phyloP scores from a whole-genome alignment of 2,797 vertebrate species.

The Poeciliopsis presidionis region DNA sequence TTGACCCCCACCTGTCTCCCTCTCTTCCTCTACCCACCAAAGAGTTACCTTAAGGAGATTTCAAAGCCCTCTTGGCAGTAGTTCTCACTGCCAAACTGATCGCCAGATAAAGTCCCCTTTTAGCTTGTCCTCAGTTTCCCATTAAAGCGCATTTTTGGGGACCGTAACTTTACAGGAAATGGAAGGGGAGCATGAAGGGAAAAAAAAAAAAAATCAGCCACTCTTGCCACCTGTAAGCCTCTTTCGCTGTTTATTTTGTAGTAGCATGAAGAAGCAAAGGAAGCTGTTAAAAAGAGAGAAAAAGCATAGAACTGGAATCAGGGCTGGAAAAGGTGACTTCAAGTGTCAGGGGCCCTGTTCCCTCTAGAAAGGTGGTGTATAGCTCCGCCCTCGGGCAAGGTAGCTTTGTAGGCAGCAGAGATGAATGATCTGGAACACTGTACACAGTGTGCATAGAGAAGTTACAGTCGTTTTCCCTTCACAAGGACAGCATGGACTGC shows the following conservation, averaged over 20 bases:
- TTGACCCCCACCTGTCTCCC: conserved; percentile 63
- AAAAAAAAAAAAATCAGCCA: conserved; percentile 60
- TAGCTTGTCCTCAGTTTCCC: conserved; percentile 80
- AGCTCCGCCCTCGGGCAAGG: conserved; percentile 75
- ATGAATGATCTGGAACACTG: conserved; percentile 76
- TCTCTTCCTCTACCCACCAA: conserved; percentile 58
- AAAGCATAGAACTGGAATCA: conserved; percentile 57
- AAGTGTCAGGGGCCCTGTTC: conserved; percentile 65
- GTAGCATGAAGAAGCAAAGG: conserved; percentile 63
- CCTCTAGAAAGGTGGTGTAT: conserved; percentile 67
- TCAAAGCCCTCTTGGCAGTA: conserved; percentile 80
- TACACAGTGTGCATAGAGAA: conserved; percentile 65
- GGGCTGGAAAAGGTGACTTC: conserved; percentile 70
- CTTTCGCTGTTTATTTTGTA: conserved; percentile 68
- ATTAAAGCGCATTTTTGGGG: conserved; percentile 77
- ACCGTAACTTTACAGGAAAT: conserved; percentile 73
- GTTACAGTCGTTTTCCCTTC: conserved; percentile 59
- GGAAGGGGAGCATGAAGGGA: conserved; percentile 59
- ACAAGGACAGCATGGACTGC: conserved; percentile 69
- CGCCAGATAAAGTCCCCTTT: conserved; percentile 79
- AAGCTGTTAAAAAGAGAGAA: conserved; percentile 37
- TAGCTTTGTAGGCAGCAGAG: conserved; percentile 75
- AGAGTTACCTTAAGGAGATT: conserved; percentile 83
- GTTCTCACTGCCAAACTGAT: conserved; percentile 82
- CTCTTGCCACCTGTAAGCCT: conserved; percentile 64